These are phyloP conservation scores for Caracal caracal DNA, from an alignment of 2,113 vertebrate species.

Conservation along the genomic window DNA sequence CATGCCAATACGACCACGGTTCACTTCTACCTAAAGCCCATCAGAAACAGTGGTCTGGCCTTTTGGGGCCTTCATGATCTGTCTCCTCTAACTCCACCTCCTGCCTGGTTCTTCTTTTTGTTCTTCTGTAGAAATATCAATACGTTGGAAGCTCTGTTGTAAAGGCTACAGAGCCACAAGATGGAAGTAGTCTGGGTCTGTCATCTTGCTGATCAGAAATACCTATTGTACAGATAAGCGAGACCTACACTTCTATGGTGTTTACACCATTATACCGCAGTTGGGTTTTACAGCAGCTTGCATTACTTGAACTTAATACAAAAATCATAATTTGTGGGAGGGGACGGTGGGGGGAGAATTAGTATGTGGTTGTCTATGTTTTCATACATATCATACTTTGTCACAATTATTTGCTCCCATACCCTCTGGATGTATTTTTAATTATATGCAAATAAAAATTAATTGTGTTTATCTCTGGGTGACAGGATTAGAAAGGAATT, in stretches of 20 bases:
- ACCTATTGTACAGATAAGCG: not conserved
- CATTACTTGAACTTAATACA: not conserved
- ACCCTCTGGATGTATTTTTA: conserved; percentile 48
- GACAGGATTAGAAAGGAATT: not conserved
- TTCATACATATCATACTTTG: not conserved
- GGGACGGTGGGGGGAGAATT: not conserved
- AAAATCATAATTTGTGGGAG: not conserved
- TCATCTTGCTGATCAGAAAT: not conserved
- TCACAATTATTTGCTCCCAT: conserved; percentile 35
- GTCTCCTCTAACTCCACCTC: not conserved
- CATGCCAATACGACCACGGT: not conserved
- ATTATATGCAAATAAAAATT: conserved; percentile 55
- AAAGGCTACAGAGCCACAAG: not conserved
- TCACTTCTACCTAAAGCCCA: not conserved
- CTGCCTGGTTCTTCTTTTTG: not conserved
- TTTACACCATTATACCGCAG: not conserved
- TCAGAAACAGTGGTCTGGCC: not conserved
- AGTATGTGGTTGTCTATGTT: not conserved
- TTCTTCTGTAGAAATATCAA: too few relatives aligned
- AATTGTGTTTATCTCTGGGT: conserved; percentile 54
- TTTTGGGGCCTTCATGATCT: not conserved
- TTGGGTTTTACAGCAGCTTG: not conserved
- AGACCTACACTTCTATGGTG: not conserved
- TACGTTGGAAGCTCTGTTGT: not conserved
- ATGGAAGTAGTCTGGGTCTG: not conserved